A percentile compares a stretch with the other conserved stretches of the same genome.
phyloP scores from a whole-genome alignment of 2,888 invertebrate genomes.

The Lacanobia wlatinum region DNA sequence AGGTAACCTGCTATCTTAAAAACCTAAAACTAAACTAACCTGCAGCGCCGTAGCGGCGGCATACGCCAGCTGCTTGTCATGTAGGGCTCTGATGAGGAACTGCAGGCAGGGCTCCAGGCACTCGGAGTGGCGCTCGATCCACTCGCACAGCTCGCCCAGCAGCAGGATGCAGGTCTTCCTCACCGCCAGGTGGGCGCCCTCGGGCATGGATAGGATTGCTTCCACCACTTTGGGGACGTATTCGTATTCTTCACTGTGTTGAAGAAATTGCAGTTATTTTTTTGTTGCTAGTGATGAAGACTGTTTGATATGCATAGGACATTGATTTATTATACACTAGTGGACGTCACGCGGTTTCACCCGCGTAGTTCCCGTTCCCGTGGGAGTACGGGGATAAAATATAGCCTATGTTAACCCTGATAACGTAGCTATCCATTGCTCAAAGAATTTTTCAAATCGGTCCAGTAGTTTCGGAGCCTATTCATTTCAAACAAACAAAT shows the following conservation, averaged over 20 bases:
- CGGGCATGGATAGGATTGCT: slow-evolving; percentile 96
- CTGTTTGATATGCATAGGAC: no score
- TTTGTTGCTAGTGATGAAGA: no score
- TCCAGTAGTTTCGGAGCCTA: no score
- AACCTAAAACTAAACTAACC: slow-evolving; percentile 58
- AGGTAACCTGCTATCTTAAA: no score
- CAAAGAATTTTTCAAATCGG: no score
- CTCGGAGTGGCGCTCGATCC: slow-evolving; percentile 97
- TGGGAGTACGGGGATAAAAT: no score
- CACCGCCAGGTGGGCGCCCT: slow-evolving; percentile 96
- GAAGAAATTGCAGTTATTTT: neutral
- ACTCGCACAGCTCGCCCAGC: slow-evolving; percentile 97
- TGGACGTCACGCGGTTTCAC: no score
- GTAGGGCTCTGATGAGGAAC: slow-evolving; percentile 92
- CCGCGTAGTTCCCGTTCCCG: no score
- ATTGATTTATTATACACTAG: no score
- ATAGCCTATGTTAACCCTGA: no score
- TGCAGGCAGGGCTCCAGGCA: slow-evolving; percentile 95
- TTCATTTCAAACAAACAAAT: no score
- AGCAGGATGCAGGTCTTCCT: slow-evolving; percentile 96
- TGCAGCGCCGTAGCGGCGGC: slow-evolving; percentile 96
- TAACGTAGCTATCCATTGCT: no score
- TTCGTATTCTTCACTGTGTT: slow-evolving; percentile 95
- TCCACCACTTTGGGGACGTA: slow-evolving; percentile 98
- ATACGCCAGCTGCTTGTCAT: slow-evolving; percentile 93